These are phyloP conservation scores for Cyprinodon tularosa DNA, from an alignment of 2,113 vertebrate genomes.

Conservation along the genomic window DNA sequence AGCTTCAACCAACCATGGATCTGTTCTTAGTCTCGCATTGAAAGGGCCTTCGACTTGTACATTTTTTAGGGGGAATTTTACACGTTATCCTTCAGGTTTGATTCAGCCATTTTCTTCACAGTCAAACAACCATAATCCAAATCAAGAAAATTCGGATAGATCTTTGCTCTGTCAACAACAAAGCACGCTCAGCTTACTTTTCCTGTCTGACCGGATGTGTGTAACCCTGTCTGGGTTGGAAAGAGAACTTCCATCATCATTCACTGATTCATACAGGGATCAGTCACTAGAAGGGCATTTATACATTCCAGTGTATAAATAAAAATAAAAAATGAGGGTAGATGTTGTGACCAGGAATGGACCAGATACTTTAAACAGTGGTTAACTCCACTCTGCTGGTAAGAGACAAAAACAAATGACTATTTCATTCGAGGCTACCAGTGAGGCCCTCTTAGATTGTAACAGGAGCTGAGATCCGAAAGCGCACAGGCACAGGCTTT, in stretches of 20 bases:
- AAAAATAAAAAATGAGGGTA: not conserved
- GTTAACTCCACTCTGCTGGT: constrained; percentile 21
- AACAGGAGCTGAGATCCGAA: constrained; percentile 32
- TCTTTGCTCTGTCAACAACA: not conserved
- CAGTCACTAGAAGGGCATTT: constrained; percentile 15
- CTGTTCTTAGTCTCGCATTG: not conserved
- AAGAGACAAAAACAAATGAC: constrained; percentile 22
- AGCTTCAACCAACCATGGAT: too few relatives aligned
- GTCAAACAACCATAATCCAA: not conserved
- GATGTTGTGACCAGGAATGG: constrained; percentile 7
- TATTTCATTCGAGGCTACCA: constrained; percentile 20
- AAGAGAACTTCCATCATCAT: constrained; percentile 16
- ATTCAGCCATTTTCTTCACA: not conserved
- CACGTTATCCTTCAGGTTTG: not conserved
- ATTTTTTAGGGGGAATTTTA: not conserved
- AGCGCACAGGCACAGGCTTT: constrained; percentile 50
- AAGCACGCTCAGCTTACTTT: not conserved
- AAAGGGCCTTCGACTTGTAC: not conserved
- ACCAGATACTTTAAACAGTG: constrained; percentile 17
- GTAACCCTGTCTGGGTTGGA: constrained; percentile 29
- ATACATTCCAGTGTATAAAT: constrained; percentile 16
- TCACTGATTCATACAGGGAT: constrained; percentile 25
- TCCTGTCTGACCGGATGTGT: not conserved
- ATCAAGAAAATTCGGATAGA: not conserved
- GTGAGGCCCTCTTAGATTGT: constrained; percentile 22